Evolutionary conservation across 2,888 invertebrate genomes (phyloP).

Genomic region (Muschampia plurimacula): DNA sequence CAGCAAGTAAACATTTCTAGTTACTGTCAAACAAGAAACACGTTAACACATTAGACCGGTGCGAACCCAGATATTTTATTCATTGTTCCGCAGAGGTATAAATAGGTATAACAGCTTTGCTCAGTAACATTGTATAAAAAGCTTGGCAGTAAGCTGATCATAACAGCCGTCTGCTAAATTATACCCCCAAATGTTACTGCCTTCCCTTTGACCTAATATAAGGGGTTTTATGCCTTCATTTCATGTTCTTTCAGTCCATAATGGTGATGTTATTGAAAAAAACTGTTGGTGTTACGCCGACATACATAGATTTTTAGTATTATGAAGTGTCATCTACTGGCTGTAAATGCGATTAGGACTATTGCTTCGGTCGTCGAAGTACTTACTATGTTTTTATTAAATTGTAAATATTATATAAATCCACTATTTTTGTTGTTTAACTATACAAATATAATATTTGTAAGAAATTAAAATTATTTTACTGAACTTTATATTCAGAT

Average conservation of each 20-base stretch:
- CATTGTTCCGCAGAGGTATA: not conserved
- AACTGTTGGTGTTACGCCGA: constrained; percentile 7
- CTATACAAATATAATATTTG: no score
- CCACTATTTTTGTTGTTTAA: no score
- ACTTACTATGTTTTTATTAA: no score
- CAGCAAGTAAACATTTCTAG: no score
- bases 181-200: constrained; percentile 62
- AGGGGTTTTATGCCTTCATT: constrained; percentile 53
- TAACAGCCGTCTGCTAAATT: constrained; percentile 66
- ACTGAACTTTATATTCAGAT: no score
- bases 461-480: no score
- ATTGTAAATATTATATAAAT: no score
- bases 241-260: constrained; percentile 42
- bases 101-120: not conserved
- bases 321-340: not conserved
- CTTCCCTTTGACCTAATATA: constrained; percentile 56
- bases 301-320: constrained; percentile 42
- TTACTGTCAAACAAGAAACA: no score
- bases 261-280: constrained; percentile 16
- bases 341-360: not conserved
- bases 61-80: not conserved
- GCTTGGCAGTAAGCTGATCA: constrained; percentile 58
- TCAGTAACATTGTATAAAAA: constrained; percentile 1
- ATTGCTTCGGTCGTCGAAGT: not conserved
- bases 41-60: no score